Base-by-base conservation (phyloP, 1,140 invertebrate species). In the Neodiprion lecontei region DNA sequence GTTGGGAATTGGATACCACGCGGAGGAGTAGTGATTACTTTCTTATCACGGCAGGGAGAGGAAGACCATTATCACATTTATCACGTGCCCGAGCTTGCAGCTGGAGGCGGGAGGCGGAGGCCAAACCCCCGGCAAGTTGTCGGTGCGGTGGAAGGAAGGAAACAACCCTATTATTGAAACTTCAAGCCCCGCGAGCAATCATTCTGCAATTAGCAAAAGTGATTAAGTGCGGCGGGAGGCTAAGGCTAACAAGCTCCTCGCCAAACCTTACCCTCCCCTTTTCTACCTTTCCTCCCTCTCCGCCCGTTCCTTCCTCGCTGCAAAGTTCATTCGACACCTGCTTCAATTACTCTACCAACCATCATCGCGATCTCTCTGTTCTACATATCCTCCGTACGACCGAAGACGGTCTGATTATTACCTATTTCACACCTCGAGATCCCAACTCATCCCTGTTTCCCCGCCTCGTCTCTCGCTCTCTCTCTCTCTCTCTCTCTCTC, bases 181-280 rank as follows among this genome's bases (percentile, higher is more conserved):
- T 84, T 84, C 79, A 83, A 80, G 81, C 80, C 77, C 76, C 53
- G n/a, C 76, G 78, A 83, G 81, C 81, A 84, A 85, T 85, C 82
- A 84, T 84, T 84, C 79, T 81, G 80, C 83, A 85, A 85, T 85
- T 85, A 85, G 81, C 81, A 83, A 79, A 84, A 83, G 83, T 84
- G 83, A 85, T 85, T 83, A 84, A 84, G 82, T 83, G 81, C 76
- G 74, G 78, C 28, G 28, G 28, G 28, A 40, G 28, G 28, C 28
- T 40, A 40, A 77, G 79, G 79, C 77, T 72, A 79, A 77, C 76
- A 70, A 40, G 21, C 49, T 17, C 10, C 11, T 67, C 49, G 2
- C 65, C 23, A 11, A 11, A 5, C 48, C 21, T 48, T 75, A 65
- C 73, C 75, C 67, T 50, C 49, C 67, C 14, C 53, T 48, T 1